Evolutionary conservation across 2,113 vertebrate genomes (phyloP), one percentile per base, ranked within the genome.

Genomic region (Zosterops pallidus): DNA sequence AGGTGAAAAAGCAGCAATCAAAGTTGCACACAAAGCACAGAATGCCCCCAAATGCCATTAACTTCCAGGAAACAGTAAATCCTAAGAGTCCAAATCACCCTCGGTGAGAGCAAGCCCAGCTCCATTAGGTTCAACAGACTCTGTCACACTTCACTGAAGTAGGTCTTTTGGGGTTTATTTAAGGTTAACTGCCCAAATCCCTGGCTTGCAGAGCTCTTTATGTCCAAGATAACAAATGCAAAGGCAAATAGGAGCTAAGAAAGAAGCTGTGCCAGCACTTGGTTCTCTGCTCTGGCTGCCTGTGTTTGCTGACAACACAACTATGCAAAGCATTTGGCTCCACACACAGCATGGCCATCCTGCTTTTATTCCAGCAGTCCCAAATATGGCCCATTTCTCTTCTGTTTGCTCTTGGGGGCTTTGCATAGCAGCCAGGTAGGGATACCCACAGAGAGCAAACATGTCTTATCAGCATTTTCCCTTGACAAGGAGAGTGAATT

Each of bases 171-270:
- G 69, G 85, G 93, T 94, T 95, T 96, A 96, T 96, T 92, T 94
- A 90, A 97, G 90, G 94, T 96, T 94, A 97, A 95, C 90, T 90
- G 92, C 72, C 69, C 92, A 84, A 95, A 92, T 94, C 88, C 49
- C 83, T 84, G 72, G 72, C 65, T 96, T 81, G 75, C 92, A 92
- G 80, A 93, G 83, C 90, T 77, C 79, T 94, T 91, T 82, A 83
- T 77, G 79, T 86, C 85, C 83, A 71, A 92, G 90, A 96, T 89
- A 96, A 96, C 80, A 92, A 95, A 93, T 9, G 64, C 24, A 37
- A 90, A 93, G 69, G 88, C 83, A 96, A 96, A 93, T 28, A 81
- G 75, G 76, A 86, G 88, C 47, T 67, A 83, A 68, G 83, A 77
- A 59, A 91, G 52, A 31, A 91, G 84, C 64, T 1, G 13, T 46